Conservation (phyloP, 2,113 vertebrate species). For the Himantopus leucocephalus region DNA sequence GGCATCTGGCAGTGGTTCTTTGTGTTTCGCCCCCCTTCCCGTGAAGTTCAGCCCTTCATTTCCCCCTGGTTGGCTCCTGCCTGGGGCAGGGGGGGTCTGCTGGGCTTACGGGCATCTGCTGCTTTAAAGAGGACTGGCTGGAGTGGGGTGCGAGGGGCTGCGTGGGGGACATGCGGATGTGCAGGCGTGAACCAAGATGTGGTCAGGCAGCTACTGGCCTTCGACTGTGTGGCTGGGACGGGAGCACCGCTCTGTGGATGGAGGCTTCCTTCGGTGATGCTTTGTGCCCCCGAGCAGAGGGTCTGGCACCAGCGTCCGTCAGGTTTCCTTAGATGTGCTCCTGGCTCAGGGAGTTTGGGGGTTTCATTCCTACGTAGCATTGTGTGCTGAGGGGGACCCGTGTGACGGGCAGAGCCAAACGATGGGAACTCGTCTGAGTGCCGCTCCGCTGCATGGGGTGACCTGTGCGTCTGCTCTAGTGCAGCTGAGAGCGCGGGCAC, state of each 20-base stretch:
- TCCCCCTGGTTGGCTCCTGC: background rate
- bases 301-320: too few relatives aligned
- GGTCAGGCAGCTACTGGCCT: background rate
- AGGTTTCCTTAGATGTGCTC: background rate
- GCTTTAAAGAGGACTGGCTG: background rate
- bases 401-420: background rate
- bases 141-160: background rate
- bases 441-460: accelerated
- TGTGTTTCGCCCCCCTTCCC: background rate
- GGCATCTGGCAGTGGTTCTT: background rate
- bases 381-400: background rate
- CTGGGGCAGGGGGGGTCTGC: background rate
- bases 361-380: background rate
- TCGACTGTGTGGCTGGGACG: background rate
- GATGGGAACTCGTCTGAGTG: background rate
- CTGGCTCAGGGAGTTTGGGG: background rate
- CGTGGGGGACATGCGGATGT: accelerated
- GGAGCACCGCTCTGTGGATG: background rate
- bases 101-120: background rate
- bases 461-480: accelerated
- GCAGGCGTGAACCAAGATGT: background rate
- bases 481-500: accelerated
- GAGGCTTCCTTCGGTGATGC: background rate
- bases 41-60: background rate
- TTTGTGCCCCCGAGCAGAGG: background rate